These are phyloP conservation scores for Disparrhopalites patrizii DNA, from an alignment of 2,888 invertebrate species.

Conservation along the genomic window DNA sequence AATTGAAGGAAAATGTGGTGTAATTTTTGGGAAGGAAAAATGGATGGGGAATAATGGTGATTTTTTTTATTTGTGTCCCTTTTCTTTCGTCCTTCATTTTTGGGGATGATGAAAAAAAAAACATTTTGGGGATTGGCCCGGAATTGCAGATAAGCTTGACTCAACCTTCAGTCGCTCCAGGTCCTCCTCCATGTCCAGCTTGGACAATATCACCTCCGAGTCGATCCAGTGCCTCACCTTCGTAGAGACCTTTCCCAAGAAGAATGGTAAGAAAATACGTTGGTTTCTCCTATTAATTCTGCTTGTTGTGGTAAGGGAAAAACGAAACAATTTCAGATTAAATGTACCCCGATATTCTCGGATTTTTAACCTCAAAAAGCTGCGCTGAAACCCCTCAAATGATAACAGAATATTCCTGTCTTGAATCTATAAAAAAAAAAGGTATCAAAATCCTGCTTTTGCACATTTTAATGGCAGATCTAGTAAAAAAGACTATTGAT, in stretches of 20 bases:
- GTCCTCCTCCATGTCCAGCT: conserved; percentile 95
- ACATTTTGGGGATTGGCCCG: neutral
- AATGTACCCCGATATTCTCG: too few species aligned
- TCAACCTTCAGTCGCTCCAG: conserved; percentile 93
- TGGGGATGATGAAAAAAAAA: neutral
- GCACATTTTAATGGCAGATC: too few species aligned
- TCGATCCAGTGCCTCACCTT: conserved; percentile 93
- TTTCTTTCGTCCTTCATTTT: neutral
- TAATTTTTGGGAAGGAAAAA: too few species aligned
- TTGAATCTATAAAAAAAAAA: too few species aligned
- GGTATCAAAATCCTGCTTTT: too few species aligned
- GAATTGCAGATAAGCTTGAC: conserved; percentile 80
- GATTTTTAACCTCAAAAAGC: too few species aligned
- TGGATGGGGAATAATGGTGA: neutral
- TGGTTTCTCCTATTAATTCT: neutral
- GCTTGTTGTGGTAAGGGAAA: neutral
- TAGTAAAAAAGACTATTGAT: too few species aligned
- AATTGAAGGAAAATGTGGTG: too few species aligned
- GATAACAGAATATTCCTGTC: too few species aligned
- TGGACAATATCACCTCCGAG: conserved; percentile 94
- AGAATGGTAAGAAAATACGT: conserved; percentile 82
- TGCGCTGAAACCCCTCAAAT: too few species aligned
- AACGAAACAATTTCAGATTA: too few species aligned
- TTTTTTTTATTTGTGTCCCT: too few species aligned
- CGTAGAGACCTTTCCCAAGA: conserved; percentile 90